These are phyloP conservation scores for Drosophila ananassae DNA, from an alignment of 1,140 invertebrate species.

Conservation along the genomic window DNA sequence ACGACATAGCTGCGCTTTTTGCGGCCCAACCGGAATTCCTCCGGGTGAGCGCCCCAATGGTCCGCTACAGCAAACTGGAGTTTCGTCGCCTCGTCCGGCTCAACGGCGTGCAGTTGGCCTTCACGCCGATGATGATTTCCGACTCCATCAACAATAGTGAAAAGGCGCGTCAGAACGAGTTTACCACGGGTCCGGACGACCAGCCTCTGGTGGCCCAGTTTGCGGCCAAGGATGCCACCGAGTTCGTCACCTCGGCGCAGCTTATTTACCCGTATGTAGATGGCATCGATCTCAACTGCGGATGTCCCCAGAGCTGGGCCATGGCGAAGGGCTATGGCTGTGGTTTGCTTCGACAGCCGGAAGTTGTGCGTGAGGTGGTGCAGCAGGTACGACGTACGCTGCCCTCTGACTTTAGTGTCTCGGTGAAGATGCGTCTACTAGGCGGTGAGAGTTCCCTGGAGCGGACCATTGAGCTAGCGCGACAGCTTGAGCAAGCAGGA, in stretches of 20 bases:
- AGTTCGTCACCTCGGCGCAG: constrained; percentile 94
- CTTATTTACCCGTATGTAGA: constrained; percentile 93
- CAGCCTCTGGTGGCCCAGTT: constrained; percentile 96
- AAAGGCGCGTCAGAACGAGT: constrained; percentile 95
- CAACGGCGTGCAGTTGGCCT: constrained; percentile 95
- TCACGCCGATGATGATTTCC: constrained; percentile 98
- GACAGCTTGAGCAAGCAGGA: constrained; percentile 92
- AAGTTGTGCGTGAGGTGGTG: constrained; percentile 93
- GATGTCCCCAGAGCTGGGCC: constrained; percentile 98
- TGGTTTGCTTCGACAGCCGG: constrained; percentile 92
- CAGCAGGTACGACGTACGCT: constrained; percentile 90
- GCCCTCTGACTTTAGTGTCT: constrained; percentile 91
- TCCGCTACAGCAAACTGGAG: constrained; percentile 94
- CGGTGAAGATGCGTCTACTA: constrained; percentile 95
- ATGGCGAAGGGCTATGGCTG: constrained; percentile 95
- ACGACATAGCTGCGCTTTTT: constrained; percentile 88
- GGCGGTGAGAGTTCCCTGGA: constrained; percentile 78
- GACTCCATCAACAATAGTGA: constrained; percentile 95
- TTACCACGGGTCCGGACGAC: constrained; percentile 91
- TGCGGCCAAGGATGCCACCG: constrained; percentile 93
- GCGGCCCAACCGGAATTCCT: constrained; percentile 85
- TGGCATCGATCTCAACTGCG: constrained; percentile 97
- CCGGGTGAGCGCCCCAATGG: constrained; percentile 97
- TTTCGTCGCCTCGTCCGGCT: constrained; percentile 77
- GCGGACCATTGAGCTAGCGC: constrained; percentile 86